These are phyloP conservation scores for Dryococelus australis DNA, from an alignment of 2,888 invertebrate genomes.

Conservation along the genomic window DNA sequence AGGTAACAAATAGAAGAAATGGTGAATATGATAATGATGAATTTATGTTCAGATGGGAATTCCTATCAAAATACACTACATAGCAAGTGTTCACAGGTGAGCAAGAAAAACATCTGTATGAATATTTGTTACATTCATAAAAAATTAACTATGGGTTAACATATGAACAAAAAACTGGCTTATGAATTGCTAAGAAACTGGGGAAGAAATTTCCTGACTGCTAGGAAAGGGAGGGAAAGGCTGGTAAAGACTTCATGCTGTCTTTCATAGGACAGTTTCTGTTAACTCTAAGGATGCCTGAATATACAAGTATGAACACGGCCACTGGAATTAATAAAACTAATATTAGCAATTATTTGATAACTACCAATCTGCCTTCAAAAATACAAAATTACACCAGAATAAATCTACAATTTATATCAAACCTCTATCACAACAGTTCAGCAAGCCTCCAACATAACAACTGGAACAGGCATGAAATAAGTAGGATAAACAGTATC, in stretches of 20 bases:
- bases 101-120: neutral
- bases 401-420: slow-evolving; percentile 49
- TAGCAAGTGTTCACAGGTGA: neutral
- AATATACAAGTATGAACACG: slow-evolving; percentile 50
- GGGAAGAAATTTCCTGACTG: neutral
- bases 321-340: slow-evolving; percentile 49
- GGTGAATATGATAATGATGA: neutral
- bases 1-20: neutral
- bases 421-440: slow-evolving; percentile 51
- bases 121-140: neutral
- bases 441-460: slow-evolving; percentile 47
- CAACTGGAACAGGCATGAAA: slow-evolving; percentile 48
- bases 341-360: slow-evolving; percentile 48
- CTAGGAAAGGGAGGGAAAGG: neutral
- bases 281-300: slow-evolving; percentile 48
- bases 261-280: slow-evolving; percentile 32
- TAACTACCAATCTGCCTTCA: slow-evolving; percentile 43
- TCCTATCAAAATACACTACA: neutral
- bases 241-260: slow-evolving; percentile 20
- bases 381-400: slow-evolving; percentile 42
- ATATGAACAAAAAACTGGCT: slow-evolving; percentile 19
- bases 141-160: slow-evolving; percentile 11
- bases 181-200: slow-evolving; percentile 12
- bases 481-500: slow-evolving; percentile 54
- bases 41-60: neutral